Percentiles rank a stretch among this genome's conserved stretches.
Conservation (phyloP, 2,888 invertebrate species). For the Standfussiana lucernea region DNA sequence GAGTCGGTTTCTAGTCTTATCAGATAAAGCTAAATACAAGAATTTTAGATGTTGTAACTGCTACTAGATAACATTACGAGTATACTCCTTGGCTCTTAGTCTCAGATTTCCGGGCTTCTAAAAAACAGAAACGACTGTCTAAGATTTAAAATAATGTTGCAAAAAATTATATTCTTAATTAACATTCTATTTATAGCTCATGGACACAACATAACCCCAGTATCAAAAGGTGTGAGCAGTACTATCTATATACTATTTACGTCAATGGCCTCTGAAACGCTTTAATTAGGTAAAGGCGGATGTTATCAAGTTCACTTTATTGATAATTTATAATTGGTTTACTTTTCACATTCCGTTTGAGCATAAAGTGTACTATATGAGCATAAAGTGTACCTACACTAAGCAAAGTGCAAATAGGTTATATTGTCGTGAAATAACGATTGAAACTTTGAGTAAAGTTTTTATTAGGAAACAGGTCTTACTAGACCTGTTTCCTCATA, state of each 20-base stretch:
- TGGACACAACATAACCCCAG: conserved; percentile 46
- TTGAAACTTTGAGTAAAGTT: background rate
- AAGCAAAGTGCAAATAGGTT: background rate
- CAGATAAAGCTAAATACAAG: background rate
- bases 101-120: background rate
- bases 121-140: background rate
- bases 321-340: conserved; percentile 49
- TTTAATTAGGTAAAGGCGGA: conserved; percentile 66
- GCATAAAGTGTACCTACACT: background rate
- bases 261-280: conserved; percentile 75
- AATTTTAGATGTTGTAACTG: background rate
- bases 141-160: background rate
- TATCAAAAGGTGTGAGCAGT: conserved; percentile 40
- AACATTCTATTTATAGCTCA: conserved; percentile 37
- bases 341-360: conserved; percentile 39
- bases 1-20: background rate
- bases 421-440: background rate
- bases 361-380: conserved; percentile 22
- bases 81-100: background rate
- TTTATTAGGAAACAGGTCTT: too few relatives aligned
- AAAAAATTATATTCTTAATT: background rate
- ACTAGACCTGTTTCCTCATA: background rate
- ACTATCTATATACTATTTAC: conserved; percentile 64
- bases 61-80: background rate
- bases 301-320: conserved; percentile 58